These are phyloP conservation scores for Hydropsyche betteni DNA, from an alignment of 2,888 invertebrate species.

Conservation along the genomic window DNA sequence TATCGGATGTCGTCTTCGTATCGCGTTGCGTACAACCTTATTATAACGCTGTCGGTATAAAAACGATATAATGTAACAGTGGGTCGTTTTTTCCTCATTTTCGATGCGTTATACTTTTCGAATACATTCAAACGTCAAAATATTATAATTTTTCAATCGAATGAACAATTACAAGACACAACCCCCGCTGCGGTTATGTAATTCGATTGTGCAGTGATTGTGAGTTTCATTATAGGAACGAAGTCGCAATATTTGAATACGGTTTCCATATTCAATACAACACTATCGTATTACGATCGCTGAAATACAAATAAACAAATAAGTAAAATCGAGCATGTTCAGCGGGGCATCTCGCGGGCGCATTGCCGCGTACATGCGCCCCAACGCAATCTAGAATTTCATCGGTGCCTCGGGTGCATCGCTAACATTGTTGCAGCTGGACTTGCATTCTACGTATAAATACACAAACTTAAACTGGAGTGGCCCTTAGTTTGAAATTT, in stretches of 20 bases:
- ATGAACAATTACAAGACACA: too few species aligned
- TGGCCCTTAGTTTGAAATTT: too few species aligned
- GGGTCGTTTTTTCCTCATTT: slow-evolving; percentile 10
- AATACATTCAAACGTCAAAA: too few species aligned
- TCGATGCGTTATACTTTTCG: not conserved
- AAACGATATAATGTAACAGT: slow-evolving; percentile 21
- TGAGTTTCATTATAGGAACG: too few species aligned
- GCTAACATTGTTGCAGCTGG: slow-evolving; percentile 12
- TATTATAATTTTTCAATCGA: too few species aligned
- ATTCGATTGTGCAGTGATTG: too few species aligned
- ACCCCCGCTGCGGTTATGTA: too few species aligned
- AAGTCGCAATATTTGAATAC: not conserved
- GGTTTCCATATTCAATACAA: not conserved
- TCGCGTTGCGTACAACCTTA: slow-evolving; percentile 23
- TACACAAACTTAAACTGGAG: too few species aligned
- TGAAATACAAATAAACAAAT: not conserved
- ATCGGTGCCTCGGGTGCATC: slow-evolving; percentile 32
- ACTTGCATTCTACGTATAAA: not conserved
- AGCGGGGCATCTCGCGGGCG: slow-evolving; percentile 9
- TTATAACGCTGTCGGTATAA: slow-evolving; percentile 15
- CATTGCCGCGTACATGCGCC: not conserved
- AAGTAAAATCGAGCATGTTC: not conserved
- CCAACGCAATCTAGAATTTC: slow-evolving; percentile 35
- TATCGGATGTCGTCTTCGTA: slow-evolving; percentile 16
- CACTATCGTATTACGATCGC: not conserved